Conservation (phyloP, 2,888 invertebrate genomes). For the Epistrophella euchroma region DNA sequence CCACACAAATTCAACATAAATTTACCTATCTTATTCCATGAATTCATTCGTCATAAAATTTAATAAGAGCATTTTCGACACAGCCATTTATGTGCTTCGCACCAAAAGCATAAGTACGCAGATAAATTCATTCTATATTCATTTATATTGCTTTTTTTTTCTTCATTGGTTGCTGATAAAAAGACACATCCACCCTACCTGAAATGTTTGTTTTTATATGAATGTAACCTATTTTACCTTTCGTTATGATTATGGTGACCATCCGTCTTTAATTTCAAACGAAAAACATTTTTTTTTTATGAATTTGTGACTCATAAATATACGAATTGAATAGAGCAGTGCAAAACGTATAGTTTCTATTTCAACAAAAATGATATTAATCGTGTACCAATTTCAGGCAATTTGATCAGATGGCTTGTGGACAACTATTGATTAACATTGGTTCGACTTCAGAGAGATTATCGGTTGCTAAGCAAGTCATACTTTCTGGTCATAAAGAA, state of each 20-base stretch:
- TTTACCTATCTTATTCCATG: conserved; percentile 13
- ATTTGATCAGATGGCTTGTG: too few species aligned
- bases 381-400: too few species aligned
- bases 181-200: conserved; percentile 6
- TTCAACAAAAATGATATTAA: too few species aligned
- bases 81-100: not conserved
- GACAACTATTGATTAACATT: too few species aligned
- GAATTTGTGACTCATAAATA: too few species aligned
- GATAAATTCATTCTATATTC: conserved; percentile 37
- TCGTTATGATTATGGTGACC: conserved; percentile 7
- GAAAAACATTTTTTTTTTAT: not conserved
- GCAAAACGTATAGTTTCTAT: too few species aligned
- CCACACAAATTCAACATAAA: conserved; percentile 1
- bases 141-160: conserved; percentile 31
- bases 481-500: too few species aligned
- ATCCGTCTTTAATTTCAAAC: not conserved
- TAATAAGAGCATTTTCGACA: conserved; percentile 8
- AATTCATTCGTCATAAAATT: conserved; percentile 6
- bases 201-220: conserved; percentile 58
- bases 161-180: conserved; percentile 43
- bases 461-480: too few species aligned
- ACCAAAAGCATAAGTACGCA: too few species aligned
- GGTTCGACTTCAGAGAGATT: too few species aligned
- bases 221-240: conserved; percentile 56
- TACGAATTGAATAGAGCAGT: too few species aligned